Evolutionary conservation across 2,888 invertebrate genomes (phyloP).

Genomic region (Rugalucina vietnamica): DNA sequence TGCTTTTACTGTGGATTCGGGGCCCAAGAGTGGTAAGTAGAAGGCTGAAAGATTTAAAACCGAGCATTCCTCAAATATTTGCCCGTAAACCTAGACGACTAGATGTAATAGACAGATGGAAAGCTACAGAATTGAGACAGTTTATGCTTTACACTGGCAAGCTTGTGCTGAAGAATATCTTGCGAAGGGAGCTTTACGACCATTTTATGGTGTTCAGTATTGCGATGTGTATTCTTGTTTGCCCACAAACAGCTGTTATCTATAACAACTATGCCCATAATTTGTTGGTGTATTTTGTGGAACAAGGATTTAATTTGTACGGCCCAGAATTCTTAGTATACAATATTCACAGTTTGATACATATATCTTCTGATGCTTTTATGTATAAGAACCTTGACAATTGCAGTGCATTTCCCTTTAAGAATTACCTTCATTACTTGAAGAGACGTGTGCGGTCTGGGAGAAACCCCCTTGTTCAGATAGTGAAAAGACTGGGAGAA

Average conservation of each 20-base stretch:
- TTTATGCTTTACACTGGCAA: slow-evolving; percentile 22
- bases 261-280: slow-evolving; percentile 24
- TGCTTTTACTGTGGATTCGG: slow-evolving; percentile 67
- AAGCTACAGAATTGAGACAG: slow-evolving; percentile 69
- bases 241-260: background rate
- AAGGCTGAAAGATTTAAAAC: slow-evolving; percentile 1
- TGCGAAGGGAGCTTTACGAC: no score
- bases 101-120: slow-evolving; percentile 68
- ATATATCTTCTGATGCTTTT: slow-evolving; percentile 25
- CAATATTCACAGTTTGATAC: slow-evolving; percentile 35
- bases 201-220: slow-evolving; percentile 24
- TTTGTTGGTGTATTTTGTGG: slow-evolving; percentile 31
- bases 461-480: slow-evolving; percentile 1
- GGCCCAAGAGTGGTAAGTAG: slow-evolving; percentile 47
- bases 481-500: slow-evolving; percentile 10
- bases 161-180: slow-evolving; percentile 19
- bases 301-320: slow-evolving; percentile 23
- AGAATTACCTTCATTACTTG: slow-evolving; percentile 38
- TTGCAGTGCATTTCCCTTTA: no score
- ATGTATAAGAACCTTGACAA: slow-evolving; percentile 31
- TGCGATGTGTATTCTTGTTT: slow-evolving; percentile 20
- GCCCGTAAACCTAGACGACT: slow-evolving; percentile 69
- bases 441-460: slow-evolving; percentile 15
- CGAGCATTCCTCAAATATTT: slow-evolving; percentile 62
- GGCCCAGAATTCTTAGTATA: slow-evolving; percentile 39